Percentiles rank a stretch among this genome's conserved stretches.
phyloP scores from a whole-genome alignment of 2,888 invertebrate species.

The Lamellibrachia satsuma region DNA sequence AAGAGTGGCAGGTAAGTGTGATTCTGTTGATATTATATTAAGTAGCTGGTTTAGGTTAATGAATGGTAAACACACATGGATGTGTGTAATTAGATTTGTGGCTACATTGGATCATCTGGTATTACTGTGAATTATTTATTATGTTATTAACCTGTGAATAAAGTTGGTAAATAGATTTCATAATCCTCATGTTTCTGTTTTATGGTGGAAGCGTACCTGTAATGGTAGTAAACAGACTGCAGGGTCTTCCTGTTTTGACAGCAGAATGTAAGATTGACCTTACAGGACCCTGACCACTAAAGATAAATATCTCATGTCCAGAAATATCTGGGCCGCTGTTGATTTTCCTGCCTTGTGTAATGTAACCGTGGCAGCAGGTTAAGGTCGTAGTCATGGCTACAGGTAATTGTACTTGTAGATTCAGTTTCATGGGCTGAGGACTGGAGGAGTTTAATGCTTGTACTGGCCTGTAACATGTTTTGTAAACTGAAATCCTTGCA shows the following conservation, averaged over 20 bases:
- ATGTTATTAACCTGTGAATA: not conserved
- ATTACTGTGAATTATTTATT: not conserved
- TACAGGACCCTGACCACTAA: not conserved
- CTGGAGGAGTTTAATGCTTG: not conserved
- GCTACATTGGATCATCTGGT: not conserved
- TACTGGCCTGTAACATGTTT: not conserved
- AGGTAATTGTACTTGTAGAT: not conserved
- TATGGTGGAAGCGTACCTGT: not conserved
- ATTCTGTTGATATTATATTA: not conserved
- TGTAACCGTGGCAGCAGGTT: not conserved
- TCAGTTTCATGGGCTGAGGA: not conserved
- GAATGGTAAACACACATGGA: not conserved
- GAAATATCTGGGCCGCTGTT: not conserved
- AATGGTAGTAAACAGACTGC: not conserved
- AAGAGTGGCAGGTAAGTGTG: not conserved
- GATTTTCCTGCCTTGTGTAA: not conserved
- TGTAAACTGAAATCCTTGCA: not conserved
- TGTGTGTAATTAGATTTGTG: not conserved
- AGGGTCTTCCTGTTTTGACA: not conserved
- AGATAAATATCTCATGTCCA: not conserved
- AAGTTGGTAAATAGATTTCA: not conserved
- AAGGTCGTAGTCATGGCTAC: conserved; percentile 5
- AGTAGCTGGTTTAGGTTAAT: not conserved
- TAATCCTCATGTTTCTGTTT: not conserved
- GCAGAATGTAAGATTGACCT: not conserved